Evolutionary conservation across 2,797 vertebrate genomes (phyloP), one percentile per base, ranked within the genome.

Genomic region (Chelon labrosus): DNA sequence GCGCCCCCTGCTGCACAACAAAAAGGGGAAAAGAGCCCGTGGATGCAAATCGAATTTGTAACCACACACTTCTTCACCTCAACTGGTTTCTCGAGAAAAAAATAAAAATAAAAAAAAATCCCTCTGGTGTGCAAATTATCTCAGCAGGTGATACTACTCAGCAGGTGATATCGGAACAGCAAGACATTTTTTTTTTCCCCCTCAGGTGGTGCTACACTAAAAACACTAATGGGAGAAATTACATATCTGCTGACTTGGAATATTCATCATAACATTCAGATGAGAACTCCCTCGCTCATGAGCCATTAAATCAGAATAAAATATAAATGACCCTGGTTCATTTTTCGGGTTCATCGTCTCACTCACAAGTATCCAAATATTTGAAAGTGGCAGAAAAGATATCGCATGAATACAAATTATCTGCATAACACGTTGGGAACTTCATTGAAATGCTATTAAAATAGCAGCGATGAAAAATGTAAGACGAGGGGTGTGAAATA

Each of bases 1-100:
- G 92, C 93, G 50, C 93, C 93, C 91, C 94, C 94, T 94, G 90
- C 87, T 94, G 93, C 66, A 69, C 42, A 4, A 17, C 27, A 25
- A 3, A 35, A 13, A 38, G 52, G 2, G 13, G n/a, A n/a, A n/a
- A 3, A 50, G 69, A 73, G 25, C 10, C 9, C 52, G 2, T 8
- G 8, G 1, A 49, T 49, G 42, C 44, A 3, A 12, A 55, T 65
- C 58, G 59, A 55, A 51, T 78, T 63, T 60, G 41, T 59, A 59
- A 16, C 64, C 55, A 22, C 54, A 63, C 62, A 53, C 55, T 51
- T 80, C 65, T 64, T 73, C 37, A 77, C 63, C 76, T 75, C 60
- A 77, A 83, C 83, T 71, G 61, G 17, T 72, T 70, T 69, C 50
- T 19, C 20, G 66, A 53, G 64, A 25, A 63, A 79, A 64, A 42